phyloP scores from a whole-genome alignment of 2,113 vertebrate species.

The Nematolebias whitei region DNA sequence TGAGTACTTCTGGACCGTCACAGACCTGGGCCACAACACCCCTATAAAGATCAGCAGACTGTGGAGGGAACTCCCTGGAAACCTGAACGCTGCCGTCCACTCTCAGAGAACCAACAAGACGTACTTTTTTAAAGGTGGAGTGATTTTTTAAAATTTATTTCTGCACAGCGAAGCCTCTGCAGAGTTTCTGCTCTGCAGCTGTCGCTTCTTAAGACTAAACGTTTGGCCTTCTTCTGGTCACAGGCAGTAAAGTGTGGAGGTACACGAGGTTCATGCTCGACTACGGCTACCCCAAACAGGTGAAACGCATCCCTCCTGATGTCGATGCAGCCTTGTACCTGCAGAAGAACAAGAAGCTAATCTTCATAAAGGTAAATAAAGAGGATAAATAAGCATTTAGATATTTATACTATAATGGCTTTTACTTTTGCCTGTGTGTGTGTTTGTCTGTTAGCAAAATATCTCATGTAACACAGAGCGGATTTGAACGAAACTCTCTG shows the following conservation, averaged over 20 bases:
- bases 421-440: no score
- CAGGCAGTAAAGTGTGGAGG: slow-evolving; percentile 86
- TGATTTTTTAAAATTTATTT: neutral
- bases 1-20: slow-evolving; percentile 87
- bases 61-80: slow-evolving; percentile 86
- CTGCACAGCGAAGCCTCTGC: neutral
- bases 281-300: slow-evolving; percentile 84
- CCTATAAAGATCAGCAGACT: slow-evolving; percentile 79
- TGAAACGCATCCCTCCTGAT: slow-evolving; percentile 81
- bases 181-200: slow-evolving; percentile 6
- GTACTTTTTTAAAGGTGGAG: slow-evolving; percentile 89
- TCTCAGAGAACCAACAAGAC: slow-evolving; percentile 86
- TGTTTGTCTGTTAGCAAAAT: neutral
- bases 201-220: neutral
- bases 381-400: no score
- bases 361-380: slow-evolving; percentile 87
- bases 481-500: no score
- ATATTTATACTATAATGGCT: no score
- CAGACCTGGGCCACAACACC: slow-evolving; percentile 80
- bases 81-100: slow-evolving; percentile 85
- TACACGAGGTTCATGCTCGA: slow-evolving; percentile 83
- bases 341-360: slow-evolving; percentile 85
- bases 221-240: slow-evolving; percentile 9
- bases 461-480: no score
- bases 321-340: slow-evolving; percentile 86